Evolutionary conservation across 2,888 invertebrate species (phyloP), one percentile per base, ranked within the genome.

Genomic region (Aethes cnicana): DNA sequence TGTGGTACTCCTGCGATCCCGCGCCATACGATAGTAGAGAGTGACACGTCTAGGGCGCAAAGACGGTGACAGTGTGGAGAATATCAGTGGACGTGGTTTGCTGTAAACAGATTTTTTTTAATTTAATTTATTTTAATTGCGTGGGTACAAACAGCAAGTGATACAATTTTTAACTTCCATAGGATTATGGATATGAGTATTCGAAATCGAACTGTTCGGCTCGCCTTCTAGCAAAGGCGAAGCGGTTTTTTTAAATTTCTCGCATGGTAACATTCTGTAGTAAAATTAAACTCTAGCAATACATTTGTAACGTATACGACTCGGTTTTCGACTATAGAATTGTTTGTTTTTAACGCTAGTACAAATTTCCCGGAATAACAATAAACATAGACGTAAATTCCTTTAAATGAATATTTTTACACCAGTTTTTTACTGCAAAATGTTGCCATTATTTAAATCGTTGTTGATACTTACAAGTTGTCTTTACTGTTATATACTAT

Each of bases 401-500:
- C 14, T 61, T 57, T 48, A 39, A 50, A 54, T 41, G 30, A 21
- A 39, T 55, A 56, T 57, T 62, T 61, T 62, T 59, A 58, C 59
- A 57, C 57, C 46, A 58, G 53, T 54, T 53, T n/a, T 53, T 30
- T 30, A 52, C 53, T 55, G 50, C 53, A 54, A 48, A 61, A 57
- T 72, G 74, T 74, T 74, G 73, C 72, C 72, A 68, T 66, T 59
- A 62, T 61, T 53, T 59, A 63, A 67, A 53, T 58, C 61, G 66
- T 71, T 72, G 69, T 70, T 70, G 66, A 61, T 61, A 63, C 49
- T 64, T 64, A 71, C 64, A 68, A 65, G 52, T 69, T 71, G 66
- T 64, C 64, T 64, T 63, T 68, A 65, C 69, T 67, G 74, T 69
- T 75, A 72, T 72, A 65, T 62, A 63, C 63, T 63, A 66, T 68